These are phyloP conservation scores for Limnephilus auricula DNA, from an alignment of 2,888 invertebrate genomes.

Conservation along the genomic window DNA sequence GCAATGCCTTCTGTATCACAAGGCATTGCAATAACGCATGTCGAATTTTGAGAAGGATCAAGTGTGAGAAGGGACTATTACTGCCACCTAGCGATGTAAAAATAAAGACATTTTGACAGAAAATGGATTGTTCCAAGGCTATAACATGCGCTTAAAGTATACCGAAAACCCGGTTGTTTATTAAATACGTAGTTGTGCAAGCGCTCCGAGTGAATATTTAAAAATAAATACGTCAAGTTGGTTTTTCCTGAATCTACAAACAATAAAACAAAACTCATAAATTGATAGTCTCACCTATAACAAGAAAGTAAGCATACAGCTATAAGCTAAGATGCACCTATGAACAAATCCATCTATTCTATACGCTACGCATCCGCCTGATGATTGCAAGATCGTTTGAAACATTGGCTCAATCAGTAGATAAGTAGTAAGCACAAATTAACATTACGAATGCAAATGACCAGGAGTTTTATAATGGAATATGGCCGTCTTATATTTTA, in stretches of 20 bases:
- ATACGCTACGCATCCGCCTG: not conserved
- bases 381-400: not conserved
- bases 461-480: not conserved
- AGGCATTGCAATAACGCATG: too few relatives aligned
- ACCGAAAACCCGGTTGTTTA: not conserved
- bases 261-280: not conserved
- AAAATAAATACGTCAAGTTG: not conserved
- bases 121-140: too few relatives aligned
- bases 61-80: too few relatives aligned
- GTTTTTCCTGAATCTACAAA: not conserved
- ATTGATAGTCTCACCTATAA: not conserved
- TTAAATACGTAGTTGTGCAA: too few relatives aligned
- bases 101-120: too few relatives aligned
- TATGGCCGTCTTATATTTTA: too few relatives aligned
- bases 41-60: too few relatives aligned
- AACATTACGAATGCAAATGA: not conserved
- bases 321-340: not conserved
- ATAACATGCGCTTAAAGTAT: too few relatives aligned
- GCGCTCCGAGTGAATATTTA: too few relatives aligned
- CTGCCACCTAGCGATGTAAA: too few relatives aligned
- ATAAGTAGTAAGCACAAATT: not conserved
- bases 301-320: too few relatives aligned
- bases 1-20: too few relatives aligned
- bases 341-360: not conserved
- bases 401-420: not conserved